phyloP scores from a whole-genome alignment of 1,140 invertebrate genomes.

The Listronotus bonariensis region DNA sequence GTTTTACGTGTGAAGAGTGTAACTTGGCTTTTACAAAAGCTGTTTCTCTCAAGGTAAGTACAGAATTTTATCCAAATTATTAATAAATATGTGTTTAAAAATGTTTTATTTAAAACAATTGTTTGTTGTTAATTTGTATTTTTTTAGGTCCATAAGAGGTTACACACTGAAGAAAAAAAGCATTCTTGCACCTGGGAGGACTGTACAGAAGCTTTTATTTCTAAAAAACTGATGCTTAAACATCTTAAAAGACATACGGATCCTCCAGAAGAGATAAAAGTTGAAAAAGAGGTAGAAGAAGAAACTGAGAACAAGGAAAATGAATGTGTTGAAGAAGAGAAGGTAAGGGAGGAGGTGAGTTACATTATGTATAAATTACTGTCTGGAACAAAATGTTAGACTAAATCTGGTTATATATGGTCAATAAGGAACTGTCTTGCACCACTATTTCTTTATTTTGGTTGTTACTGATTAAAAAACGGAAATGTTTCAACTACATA shows the following conservation, averaged over 20 bases:
- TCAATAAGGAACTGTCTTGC: too few relatives aligned
- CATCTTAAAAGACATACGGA: slow-evolving; percentile 66
- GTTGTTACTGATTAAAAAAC: too few relatives aligned
- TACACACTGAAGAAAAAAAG: slow-evolving; percentile 71
- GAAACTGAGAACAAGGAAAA: slow-evolving; percentile 51
- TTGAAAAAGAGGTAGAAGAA: slow-evolving; percentile 51
- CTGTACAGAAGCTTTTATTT: slow-evolving; percentile 79
- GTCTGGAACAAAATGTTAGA: too few relatives aligned
- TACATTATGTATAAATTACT: background rate
- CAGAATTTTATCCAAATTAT: background rate
- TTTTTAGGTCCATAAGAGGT: slow-evolving; percentile 69
- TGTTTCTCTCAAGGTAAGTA: slow-evolving; percentile 69
- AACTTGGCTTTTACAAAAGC: slow-evolving; percentile 72
- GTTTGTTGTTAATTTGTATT: background rate
- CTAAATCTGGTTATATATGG: too few relatives aligned
- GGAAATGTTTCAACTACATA: too few relatives aligned
- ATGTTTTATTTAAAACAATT: slow-evolving; percentile 61
- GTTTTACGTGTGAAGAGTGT: slow-evolving; percentile 81
- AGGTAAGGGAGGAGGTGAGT: slow-evolving; percentile 30
- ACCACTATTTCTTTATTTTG: too few relatives aligned
- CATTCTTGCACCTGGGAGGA: slow-evolving; percentile 69
- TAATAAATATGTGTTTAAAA: background rate
- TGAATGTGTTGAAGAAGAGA: slow-evolving; percentile 42
- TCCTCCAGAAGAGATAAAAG: slow-evolving; percentile 50
- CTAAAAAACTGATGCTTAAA: slow-evolving; percentile 74